Base-by-base conservation (phyloP, 2,888 invertebrate species). In the Metalampra italica region DNA sequence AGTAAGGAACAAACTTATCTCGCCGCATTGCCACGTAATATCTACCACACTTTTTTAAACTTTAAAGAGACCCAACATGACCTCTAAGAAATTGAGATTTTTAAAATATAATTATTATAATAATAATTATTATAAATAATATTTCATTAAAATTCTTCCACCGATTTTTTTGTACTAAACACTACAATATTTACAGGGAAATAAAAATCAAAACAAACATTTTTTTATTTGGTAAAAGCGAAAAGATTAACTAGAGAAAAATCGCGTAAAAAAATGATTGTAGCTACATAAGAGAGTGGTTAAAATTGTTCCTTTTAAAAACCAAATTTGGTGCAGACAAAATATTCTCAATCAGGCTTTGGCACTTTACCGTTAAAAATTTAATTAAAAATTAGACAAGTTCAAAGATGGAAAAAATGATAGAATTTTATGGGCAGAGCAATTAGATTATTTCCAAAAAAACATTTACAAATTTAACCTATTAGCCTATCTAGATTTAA, bases 151-250 rank as follows among this genome's bases (percentile, higher is more conserved):
- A 62, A 61, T 67, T 75, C 82, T 80, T 83, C 78, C 82, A 86
- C 83, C 83, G 75, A 78, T 74, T 67, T 87, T 74, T 67, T 87
- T 88, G 85, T 84, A 87, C 87, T 86, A 87, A 85, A 79, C 72
- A 69, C 84, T 85, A 66, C 62, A 72, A 69, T 86, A 85, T 85
- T 78, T 84, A 87, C 84, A 86, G 56, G 67, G 69, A 77, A 76
- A 68, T 65, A 74, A 75, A 58, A 71, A 65, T 66, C 63, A 62
- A 64, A 65, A 66, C 63, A 62, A 64, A 60, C 57, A 56, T 62
- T 76, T 83, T 36, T 36, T 36, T 36, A 83, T 86, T 87, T 87
- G 86, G 87, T 85, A 82, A 82, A 85, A 84, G 82, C 83, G 78
- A 71, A 56, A 64, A 60, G 50, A 43, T 36, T 39, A 43, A 15